Percentiles rank a stretch among this genome's conserved stretches.
Evolutionary conservation across 92 coral and sea anemone species (phyloP).

Genomic region (Porites rus): DNA sequence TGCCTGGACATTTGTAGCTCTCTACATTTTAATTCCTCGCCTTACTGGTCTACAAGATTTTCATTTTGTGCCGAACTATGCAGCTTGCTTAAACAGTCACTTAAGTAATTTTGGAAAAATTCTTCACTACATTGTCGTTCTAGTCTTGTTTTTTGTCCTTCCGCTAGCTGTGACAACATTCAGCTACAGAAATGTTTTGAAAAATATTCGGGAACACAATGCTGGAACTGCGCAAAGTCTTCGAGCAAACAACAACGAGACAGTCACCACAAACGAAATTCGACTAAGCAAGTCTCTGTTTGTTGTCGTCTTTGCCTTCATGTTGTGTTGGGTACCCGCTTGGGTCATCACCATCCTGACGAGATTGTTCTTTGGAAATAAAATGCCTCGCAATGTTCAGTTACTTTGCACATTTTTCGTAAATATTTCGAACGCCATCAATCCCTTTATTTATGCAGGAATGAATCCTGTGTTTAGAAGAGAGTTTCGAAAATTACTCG

Average conservation of each 20-base stretch:
- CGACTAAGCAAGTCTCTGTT: neutral
- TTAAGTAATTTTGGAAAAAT: no score
- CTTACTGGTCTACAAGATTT: no score
- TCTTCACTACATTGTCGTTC: neutral
- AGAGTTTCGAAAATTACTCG: neutral
- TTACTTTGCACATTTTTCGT: neutral
- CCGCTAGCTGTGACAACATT: neutral
- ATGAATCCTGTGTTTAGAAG: slow-evolving; percentile 5
- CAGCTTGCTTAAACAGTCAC: no score
- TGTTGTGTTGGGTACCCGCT: slow-evolving; percentile 5
- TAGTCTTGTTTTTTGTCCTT: neutral
- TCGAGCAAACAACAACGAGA: neutral
- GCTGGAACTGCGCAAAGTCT: neutral
- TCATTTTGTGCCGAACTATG: no score
- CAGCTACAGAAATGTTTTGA: neutral
- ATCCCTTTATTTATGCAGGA: slow-evolving; percentile 3
- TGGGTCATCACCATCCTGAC: neutral
- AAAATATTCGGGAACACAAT: neutral
- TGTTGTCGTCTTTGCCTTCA: slow-evolving; percentile 2
- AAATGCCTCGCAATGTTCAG: neutral
- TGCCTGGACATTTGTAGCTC: no score
- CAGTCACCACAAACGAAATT: neutral
- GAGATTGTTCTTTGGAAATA: neutral
- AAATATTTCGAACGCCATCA: neutral
- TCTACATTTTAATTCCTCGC: no score